Evolutionary conservation across 2,797 vertebrate species (phyloP).

Genomic region (Mus minutoides): DNA sequence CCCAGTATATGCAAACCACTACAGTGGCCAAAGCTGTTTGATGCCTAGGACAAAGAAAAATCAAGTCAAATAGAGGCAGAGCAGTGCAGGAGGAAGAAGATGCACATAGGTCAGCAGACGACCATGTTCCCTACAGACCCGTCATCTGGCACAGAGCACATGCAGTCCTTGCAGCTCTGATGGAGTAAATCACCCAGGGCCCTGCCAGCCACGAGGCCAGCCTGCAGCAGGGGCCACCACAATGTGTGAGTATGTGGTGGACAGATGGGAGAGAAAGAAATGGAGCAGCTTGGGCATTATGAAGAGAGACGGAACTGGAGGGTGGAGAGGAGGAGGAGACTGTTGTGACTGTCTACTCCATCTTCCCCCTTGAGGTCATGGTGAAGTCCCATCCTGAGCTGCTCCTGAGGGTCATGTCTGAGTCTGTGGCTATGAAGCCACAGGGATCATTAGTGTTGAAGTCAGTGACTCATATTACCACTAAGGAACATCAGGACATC

Average conservation of each 20-base stretch:
- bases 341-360: neutral
- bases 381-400: neutral
- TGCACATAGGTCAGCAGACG: no score
- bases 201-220: neutral
- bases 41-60: neutral
- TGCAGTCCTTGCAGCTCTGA: neutral
- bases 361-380: neutral
- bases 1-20: no score
- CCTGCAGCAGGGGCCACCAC: neutral
- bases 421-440: neutral
- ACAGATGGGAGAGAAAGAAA: neutral
- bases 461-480: neutral
- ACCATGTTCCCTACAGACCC: neutral
- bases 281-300: neutral
- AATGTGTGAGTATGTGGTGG: neutral
- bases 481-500: neutral
- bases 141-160: neutral
- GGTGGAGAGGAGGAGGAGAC: neutral
- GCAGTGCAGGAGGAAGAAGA: neutral
- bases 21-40: neutral
- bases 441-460: neutral
- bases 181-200: neutral
- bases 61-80: neutral
- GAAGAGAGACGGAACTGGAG: neutral
- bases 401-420: neutral